Evolutionary conservation across 2,888 invertebrate species (phyloP).

Genomic region (Dryocosmus kuriphilus): DNA sequence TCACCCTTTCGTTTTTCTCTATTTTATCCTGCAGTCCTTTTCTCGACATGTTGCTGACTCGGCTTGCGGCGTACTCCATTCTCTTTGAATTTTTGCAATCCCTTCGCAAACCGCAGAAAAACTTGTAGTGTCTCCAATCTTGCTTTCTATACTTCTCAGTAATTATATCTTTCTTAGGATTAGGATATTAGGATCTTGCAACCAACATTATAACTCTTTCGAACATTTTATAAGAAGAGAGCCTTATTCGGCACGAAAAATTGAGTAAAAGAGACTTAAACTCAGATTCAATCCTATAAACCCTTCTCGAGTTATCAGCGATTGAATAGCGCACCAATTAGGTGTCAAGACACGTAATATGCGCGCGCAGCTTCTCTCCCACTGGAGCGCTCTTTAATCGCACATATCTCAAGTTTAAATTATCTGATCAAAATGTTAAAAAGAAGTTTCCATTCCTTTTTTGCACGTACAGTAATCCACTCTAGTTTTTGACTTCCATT

Average conservation of each 20-base stretch:
- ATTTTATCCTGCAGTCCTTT: background rate
- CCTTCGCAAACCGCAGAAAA: background rate
- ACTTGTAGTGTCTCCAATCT: background rate
- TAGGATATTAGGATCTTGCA: background rate
- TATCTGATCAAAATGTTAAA: too few relatives aligned
- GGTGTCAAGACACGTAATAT: background rate
- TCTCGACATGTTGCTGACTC: constrained; percentile 10
- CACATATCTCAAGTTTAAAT: too few relatives aligned
- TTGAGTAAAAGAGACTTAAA: too few relatives aligned
- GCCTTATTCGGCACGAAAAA: too few relatives aligned
- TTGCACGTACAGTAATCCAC: too few relatives aligned
- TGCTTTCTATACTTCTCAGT: background rate
- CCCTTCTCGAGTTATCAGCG: background rate
- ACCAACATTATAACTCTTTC: too few relatives aligned
- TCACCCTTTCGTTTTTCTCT: background rate
- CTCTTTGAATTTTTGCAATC: constrained; percentile 6
- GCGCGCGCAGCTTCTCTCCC: background rate
- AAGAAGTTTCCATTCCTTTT: too few relatives aligned
- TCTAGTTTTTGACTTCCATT: too few relatives aligned
- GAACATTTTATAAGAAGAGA: too few relatives aligned
- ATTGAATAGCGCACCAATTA: background rate
- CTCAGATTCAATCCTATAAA: background rate
- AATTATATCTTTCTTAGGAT: background rate
- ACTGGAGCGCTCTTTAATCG: background rate
- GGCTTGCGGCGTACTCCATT: constrained; percentile 2